A percentile compares a stretch with the other conserved stretches of the same genome.
Conservation (phyloP, 2,888 invertebrate genomes). For the Stomorhina lunata region DNA sequence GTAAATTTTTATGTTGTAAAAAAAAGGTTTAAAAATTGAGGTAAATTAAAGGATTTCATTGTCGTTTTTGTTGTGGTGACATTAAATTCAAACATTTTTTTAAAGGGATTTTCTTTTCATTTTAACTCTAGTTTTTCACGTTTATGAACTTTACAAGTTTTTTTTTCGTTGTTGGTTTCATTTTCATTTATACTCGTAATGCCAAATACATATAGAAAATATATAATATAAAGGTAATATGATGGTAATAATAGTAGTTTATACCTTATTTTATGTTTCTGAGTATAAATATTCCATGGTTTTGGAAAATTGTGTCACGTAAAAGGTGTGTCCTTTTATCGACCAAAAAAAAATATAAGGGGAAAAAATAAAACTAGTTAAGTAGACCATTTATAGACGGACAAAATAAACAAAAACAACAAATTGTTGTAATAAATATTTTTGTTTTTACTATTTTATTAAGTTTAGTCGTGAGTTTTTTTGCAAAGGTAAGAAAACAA, state of each 20-base stretch:
- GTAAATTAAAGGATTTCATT: conserved; percentile 36
- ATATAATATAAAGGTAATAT: background rate
- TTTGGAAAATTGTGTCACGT: conserved; percentile 40
- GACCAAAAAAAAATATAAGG: too few relatives aligned
- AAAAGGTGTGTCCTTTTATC: conserved; percentile 45
- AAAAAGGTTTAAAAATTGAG: too few relatives aligned
- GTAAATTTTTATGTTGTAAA: background rate
- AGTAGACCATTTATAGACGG: conserved; percentile 32
- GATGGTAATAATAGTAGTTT: too few relatives aligned
- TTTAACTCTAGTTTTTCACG: background rate
- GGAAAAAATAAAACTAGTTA: too few relatives aligned
- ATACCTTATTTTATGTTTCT: background rate
- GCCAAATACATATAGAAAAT: too few relatives aligned
- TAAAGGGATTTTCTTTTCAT: conserved; percentile 8
- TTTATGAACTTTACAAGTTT: conserved; percentile 6
- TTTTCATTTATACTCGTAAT: background rate
- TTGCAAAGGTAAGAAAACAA: too few relatives aligned
- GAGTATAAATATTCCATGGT: too few relatives aligned
- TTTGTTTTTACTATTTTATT: too few relatives aligned
- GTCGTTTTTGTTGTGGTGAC: conserved; percentile 17
- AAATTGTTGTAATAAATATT: background rate
- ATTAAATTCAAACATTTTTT: background rate
- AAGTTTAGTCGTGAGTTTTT: too few relatives aligned
- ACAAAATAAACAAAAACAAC: conserved; percentile 52
- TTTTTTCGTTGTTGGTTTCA: background rate